Percentiles rank a stretch among this genome's conserved stretches.
phyloP scores from a whole-genome alignment of 2,888 invertebrate genomes.

The Trichopria drosophilae region DNA sequence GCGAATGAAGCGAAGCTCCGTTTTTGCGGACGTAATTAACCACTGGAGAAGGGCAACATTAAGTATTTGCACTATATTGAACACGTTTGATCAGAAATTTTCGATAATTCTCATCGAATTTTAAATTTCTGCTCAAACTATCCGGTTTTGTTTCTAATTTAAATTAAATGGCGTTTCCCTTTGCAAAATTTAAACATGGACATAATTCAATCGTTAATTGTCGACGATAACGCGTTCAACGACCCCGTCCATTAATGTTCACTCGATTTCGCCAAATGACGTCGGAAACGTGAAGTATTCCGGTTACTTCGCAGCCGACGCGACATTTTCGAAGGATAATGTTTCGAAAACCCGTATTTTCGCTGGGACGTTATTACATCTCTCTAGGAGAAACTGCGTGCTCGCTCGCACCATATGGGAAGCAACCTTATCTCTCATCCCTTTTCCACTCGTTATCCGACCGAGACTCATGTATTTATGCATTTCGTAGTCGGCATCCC shows the following conservation, averaged over 20 bases:
- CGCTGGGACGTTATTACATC: slow-evolving; percentile 49
- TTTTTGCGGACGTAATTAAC: too few relatives aligned
- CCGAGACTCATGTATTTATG: slow-evolving; percentile 56
- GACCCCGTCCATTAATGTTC: slow-evolving; percentile 15
- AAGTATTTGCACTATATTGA: too few relatives aligned
- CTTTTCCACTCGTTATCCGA: slow-evolving; percentile 41
- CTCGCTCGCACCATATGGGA: slow-evolving; percentile 46
- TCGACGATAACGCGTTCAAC: slow-evolving; percentile 13
- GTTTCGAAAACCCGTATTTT: slow-evolving; percentile 48
- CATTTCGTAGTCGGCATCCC: too few relatives aligned
- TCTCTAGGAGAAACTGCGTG: slow-evolving; percentile 42
- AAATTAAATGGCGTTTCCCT: too few relatives aligned
- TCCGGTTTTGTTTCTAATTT: too few relatives aligned
- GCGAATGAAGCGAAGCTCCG: too few relatives aligned
- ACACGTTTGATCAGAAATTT: too few relatives aligned
- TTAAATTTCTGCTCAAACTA: too few relatives aligned
- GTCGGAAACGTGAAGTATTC: slow-evolving; percentile 21
- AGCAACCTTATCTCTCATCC: slow-evolving; percentile 45
- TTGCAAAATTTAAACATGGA: too few relatives aligned
- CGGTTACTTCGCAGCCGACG: slow-evolving; percentile 25
- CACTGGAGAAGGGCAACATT: too few relatives aligned
- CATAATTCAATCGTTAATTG: too few relatives aligned
- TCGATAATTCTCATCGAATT: too few relatives aligned
- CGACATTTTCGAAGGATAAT: slow-evolving; percentile 39
- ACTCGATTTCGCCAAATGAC: slow-evolving; percentile 12